Evolutionary conservation across 2,113 vertebrate genomes (phyloP).

Genomic region (Regulus satrapa): DNA sequence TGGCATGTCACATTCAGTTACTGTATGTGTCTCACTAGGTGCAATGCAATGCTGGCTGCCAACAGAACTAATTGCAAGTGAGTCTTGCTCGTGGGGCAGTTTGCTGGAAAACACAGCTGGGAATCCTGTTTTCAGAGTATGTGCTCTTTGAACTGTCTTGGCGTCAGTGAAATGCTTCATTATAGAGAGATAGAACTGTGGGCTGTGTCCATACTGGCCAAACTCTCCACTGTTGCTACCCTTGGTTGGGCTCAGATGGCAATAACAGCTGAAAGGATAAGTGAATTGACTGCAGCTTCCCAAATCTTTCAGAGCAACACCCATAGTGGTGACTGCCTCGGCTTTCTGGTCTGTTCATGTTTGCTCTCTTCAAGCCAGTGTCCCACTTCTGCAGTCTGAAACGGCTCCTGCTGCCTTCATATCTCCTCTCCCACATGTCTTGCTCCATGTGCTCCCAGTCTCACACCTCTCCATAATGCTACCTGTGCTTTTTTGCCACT

Average conservation of each 20-base stretch:
- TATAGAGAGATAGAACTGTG: not conserved
- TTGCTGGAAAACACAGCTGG: not conserved
- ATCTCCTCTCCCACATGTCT: fast-evolving
- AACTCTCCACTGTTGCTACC: not conserved
- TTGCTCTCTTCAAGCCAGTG: not conserved
- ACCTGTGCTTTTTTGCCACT: not conserved
- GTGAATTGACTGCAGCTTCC: not conserved
- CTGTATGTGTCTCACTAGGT: not conserved
- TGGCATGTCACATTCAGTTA: slow-evolving; percentile 46
- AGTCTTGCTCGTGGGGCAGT: not conserved
- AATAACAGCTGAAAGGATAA: not conserved
- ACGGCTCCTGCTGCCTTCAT: not conserved
- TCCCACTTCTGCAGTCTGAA: not conserved
- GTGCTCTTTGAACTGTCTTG: slow-evolving; percentile 23
- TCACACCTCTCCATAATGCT: not conserved
- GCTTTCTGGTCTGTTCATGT: not conserved
- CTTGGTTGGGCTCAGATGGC: not conserved
- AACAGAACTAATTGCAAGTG: slow-evolving; percentile 1
- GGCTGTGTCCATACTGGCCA: not conserved
- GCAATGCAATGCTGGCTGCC: slow-evolving; percentile 1
- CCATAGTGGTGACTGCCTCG: not conserved
- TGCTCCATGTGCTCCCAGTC: not conserved
- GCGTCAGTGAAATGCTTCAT: not conserved
- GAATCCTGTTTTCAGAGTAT: not conserved
- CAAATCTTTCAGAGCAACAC: not conserved